A percentile compares a stretch with the other conserved stretches of the same genome.
phyloP scores from a whole-genome alignment of 2,888 invertebrate genomes.

The Lycaena phlaeas region DNA sequence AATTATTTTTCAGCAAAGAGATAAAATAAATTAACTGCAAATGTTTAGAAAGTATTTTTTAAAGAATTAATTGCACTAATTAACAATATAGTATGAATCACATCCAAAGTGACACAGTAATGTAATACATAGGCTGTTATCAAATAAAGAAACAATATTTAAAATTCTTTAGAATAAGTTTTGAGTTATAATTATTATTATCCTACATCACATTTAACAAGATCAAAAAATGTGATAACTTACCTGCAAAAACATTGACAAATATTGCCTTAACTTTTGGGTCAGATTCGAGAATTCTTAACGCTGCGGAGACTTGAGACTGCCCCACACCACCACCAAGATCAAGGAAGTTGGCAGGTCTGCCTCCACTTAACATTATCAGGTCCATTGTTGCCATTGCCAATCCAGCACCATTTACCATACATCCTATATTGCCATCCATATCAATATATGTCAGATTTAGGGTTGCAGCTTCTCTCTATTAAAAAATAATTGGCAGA shows the following conservation, averaged over 20 bases:
- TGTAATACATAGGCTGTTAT: too few relatives aligned
- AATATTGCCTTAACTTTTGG: constrained; percentile 93
- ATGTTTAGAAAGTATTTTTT: too few relatives aligned
- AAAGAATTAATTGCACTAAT: too few relatives aligned
- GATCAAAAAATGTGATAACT: too few relatives aligned
- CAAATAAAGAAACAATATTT: too few relatives aligned
- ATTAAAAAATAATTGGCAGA: constrained; percentile 10
- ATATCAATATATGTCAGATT: constrained; percentile 97
- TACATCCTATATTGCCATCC: constrained; percentile 96
- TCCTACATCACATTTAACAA: too few relatives aligned
- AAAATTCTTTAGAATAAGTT: neutral
- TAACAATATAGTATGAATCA: too few relatives aligned
- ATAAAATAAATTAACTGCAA: too few relatives aligned
- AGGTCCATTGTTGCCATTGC: constrained; percentile 99
- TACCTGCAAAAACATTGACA: constrained; percentile 96
- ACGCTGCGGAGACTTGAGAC: constrained; percentile 93
- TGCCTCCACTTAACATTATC: constrained; percentile 95
- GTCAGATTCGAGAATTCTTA: constrained; percentile 90
- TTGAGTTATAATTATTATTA: too few relatives aligned
- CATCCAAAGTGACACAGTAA: too few relatives aligned
- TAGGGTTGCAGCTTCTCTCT: constrained; percentile 89
- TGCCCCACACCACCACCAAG: constrained; percentile 97
- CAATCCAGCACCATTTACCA: constrained; percentile 98
- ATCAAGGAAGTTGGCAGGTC: constrained; percentile 98
- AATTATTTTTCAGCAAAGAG: too few relatives aligned